Conservation (phyloP, 2,797 vertebrate genomes). For the Acrocephalus scirpaceus region DNA sequence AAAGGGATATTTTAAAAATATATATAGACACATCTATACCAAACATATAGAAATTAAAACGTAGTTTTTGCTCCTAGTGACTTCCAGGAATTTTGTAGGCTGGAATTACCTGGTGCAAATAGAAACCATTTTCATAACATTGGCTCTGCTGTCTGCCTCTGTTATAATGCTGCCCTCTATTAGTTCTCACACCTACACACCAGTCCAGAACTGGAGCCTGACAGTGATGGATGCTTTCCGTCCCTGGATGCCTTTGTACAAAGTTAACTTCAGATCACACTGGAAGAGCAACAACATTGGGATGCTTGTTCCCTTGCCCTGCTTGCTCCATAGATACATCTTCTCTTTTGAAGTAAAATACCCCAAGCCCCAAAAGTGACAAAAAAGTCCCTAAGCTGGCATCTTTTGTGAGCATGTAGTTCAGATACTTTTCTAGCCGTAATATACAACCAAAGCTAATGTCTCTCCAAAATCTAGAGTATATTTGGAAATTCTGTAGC, state of each 20-base stretch:
- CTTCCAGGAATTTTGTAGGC: background rate
- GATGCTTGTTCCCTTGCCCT: background rate
- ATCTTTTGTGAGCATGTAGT: background rate
- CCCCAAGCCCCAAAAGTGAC: fast-evolving
- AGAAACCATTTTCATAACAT: background rate
- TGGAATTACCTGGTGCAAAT: background rate
- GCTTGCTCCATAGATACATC: background rate
- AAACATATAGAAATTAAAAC: background rate
- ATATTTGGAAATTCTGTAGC: background rate
- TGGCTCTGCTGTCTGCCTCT: background rate
- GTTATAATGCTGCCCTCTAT: background rate
- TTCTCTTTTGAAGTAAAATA: background rate
- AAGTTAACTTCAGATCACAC: background rate
- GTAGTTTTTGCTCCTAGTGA: background rate
- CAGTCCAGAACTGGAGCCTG: background rate
- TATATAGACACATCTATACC: background rate
- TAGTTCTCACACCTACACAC: background rate
- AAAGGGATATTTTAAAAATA: background rate
- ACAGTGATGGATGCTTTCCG: background rate
- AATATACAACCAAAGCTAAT: background rate
- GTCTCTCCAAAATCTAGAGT: background rate
- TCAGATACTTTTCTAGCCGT: background rate
- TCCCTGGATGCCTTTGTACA: background rate
- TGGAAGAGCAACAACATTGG: background rate
- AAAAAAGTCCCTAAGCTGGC: fast-evolving